A percentile compares a stretch with the other conserved stretches of the same genome.
Evolutionary conservation across 2,797 vertebrate genomes (phyloP).

Genomic region (Sebastes variabilis): DNA sequence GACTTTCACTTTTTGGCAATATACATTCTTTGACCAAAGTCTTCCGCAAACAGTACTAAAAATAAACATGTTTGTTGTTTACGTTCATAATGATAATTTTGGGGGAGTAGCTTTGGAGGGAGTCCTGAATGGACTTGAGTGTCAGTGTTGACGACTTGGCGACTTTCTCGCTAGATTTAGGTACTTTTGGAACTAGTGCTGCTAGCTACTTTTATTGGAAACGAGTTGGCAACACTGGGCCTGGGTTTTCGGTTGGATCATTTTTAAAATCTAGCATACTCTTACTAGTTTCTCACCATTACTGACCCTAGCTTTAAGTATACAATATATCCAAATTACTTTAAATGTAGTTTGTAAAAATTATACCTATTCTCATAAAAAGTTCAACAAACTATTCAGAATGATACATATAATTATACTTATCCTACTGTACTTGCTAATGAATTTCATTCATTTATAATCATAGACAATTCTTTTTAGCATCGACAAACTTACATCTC

Average conservation of each 20-base stretch:
- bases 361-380: not conserved
- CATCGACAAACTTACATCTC: not conserved
- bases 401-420: not conserved
- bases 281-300: not conserved
- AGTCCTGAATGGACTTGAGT: too few species aligned
- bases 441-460: not conserved
- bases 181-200: not conserved
- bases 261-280: fast-evolving
- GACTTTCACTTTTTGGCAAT: too few species aligned
- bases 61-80: too few species aligned
- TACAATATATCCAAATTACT: not conserved
- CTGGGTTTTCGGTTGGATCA: not conserved
- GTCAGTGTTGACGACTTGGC: too few species aligned
- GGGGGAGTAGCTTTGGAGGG: too few species aligned
- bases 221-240: not conserved
- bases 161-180: not conserved
- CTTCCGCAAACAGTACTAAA: too few species aligned
- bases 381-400: not conserved
- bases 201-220: not conserved
- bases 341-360: not conserved
- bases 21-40: too few species aligned
- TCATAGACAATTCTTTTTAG: not conserved
- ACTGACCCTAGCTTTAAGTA: not conserved
- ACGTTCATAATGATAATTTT: too few species aligned
- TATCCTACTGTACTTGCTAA: not conserved